Conservation (phyloP, 2,113 vertebrate species). For the Archilochus colubris region DNA sequence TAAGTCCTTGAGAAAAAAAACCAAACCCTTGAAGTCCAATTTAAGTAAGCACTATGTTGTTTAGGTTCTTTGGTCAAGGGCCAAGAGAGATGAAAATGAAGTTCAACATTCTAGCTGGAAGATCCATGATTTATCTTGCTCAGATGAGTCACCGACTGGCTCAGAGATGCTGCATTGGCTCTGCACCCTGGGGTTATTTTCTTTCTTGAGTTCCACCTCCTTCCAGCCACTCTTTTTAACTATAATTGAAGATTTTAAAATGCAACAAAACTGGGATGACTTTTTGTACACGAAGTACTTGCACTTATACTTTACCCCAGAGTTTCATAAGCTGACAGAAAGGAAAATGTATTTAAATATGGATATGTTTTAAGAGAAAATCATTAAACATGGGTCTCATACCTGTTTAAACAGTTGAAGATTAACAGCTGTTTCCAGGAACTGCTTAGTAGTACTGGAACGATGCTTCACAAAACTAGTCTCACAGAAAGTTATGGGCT, state of each 20-base stretch:
- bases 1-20: neutral
- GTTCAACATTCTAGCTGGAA: neutral
- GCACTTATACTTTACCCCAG: neutral
- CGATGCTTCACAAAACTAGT: conserved; percentile 92
- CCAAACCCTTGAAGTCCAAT: neutral
- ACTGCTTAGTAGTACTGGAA: conserved; percentile 89
- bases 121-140: neutral
- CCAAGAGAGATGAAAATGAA: conserved; percentile 20
- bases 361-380: neutral
- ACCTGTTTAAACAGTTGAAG: conserved; percentile 99
- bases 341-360: neutral
- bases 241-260: neutral
- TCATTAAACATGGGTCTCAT: conserved; percentile 2
- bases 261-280: neutral
- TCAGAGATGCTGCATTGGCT: neutral
- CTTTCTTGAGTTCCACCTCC: neutral
- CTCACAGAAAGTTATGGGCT: conserved; percentile 94
- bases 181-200: neutral
- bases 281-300: neutral
- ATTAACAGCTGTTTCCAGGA: conserved; percentile 94
- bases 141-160: neutral
- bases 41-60: neutral
- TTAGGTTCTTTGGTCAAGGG: neutral
- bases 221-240: neutral
- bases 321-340: neutral